phyloP scores from a whole-genome alignment of 2,888 invertebrate genomes.

The Lomographa bimaculata region DNA sequence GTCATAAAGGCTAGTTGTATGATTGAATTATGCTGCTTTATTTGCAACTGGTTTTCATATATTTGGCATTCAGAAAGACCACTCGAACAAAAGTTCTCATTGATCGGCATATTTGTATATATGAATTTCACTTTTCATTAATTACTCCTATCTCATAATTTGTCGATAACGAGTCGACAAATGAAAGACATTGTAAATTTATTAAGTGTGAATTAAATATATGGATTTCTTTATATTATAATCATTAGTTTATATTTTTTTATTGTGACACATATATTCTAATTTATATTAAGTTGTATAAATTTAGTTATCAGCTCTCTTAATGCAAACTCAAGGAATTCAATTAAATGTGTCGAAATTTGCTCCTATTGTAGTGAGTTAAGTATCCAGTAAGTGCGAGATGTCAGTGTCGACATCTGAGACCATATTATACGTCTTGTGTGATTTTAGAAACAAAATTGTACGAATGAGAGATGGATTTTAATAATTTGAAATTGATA shows the following conservation, averaged over 20 bases:
- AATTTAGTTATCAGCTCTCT: conserved; percentile 74
- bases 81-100: conserved; percentile 11
- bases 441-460: conserved; percentile 38
- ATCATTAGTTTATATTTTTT: conserved; percentile 60
- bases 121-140: conserved; percentile 57
- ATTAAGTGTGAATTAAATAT: conserved; percentile 62
- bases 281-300: conserved; percentile 76
- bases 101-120: conserved; percentile 41
- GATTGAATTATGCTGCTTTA: conserved; percentile 11
- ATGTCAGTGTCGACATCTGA: conserved; percentile 7
- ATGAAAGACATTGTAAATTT: conserved; percentile 67
- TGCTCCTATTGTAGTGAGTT: conserved; percentile 26
- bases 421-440: conserved; percentile 36
- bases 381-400: conserved; percentile 30
- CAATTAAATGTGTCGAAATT: conserved; percentile 35
- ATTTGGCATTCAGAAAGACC: background rate
- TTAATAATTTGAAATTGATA: conserved; percentile 45
- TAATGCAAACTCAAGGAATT: conserved; percentile 56
- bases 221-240: conserved; percentile 64
- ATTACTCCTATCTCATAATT: conserved; percentile 30
- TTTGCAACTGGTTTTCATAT: background rate
- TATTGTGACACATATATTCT: conserved; percentile 47
- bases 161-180: conserved; percentile 37
- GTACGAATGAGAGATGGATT: conserved; percentile 36
- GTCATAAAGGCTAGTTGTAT: conserved; percentile 11